Evolutionary conservation across 2,113 vertebrate genomes (phyloP).

Genomic region (Python bivittatus): DNA sequence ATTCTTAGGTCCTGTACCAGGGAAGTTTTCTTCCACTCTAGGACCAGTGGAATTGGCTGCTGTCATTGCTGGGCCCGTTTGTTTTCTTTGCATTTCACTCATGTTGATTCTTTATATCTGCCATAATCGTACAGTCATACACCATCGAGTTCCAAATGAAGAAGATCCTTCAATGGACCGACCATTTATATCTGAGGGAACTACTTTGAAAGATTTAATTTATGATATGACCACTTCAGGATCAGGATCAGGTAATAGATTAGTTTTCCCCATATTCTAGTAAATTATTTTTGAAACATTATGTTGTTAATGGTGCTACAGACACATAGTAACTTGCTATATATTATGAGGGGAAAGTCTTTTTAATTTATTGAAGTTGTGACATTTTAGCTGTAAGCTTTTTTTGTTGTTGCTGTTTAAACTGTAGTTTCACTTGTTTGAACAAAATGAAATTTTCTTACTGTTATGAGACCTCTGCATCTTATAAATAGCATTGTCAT

Average conservation of each 20-base stretch:
- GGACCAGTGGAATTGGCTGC: conserved; percentile 93
- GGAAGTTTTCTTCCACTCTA: conserved; percentile 72
- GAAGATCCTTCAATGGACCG: conserved; percentile 94
- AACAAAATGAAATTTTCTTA: too few species aligned
- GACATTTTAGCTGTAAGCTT: background rate
- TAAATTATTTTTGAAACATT: background rate
- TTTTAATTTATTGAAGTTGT: background rate
- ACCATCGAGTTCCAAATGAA: conserved; percentile 94
- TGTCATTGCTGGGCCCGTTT: conserved; percentile 92
- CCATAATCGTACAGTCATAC: conserved; percentile 89
- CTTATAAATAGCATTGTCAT: background rate
- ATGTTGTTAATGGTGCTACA: background rate
- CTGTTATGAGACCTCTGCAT: background rate
- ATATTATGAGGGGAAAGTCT: background rate
- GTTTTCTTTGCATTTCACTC: conserved; percentile 91
- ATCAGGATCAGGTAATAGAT: conserved; percentile 88
- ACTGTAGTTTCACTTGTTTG: background rate
- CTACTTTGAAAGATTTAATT: conserved; percentile 96
- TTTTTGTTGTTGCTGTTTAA: background rate
- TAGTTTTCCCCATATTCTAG: background rate
- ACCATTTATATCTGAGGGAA: conserved; percentile 94
- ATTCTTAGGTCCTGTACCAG: conserved; percentile 68
- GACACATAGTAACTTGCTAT: background rate
- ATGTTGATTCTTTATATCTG: conserved; percentile 92
- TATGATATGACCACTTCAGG: conserved; percentile 98